Evolutionary conservation across 2,888 invertebrate species (phyloP), one percentile per base, ranked within the genome.

Genomic region (Electrophaes corylata): DNA sequence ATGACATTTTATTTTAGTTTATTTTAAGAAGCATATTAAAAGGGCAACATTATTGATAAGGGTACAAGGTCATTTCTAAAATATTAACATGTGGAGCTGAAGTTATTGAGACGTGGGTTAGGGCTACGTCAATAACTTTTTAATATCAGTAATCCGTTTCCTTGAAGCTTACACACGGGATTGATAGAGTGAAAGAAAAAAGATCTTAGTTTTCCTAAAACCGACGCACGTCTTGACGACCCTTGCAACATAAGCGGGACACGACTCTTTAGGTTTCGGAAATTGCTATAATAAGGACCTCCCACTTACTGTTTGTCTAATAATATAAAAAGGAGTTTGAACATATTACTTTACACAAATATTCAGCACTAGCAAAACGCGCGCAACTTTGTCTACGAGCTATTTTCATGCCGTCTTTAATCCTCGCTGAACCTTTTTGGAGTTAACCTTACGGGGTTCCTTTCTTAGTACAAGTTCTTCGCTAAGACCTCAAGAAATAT

Each of bases 41-140:
- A 23, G 11, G 35, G 35, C 8, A 8, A 6, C 10, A 39, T 11
- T n/a, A n/a, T n/a, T n/a, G n/a, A n/a, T 41, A 57, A 58, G 57
- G 56, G 57, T 57, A 40, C 63, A 60, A 64, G 61, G 61, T 52
- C 18, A 37, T 16, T 51, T 56, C 52, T 56, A 58, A 57, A 56
- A 62, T 44, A 51, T 53, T 56, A 60, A 60, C 61, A 54, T 61
- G 60, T 49, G 44, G 33, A 57, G 35, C 44, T 53, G 52, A 39
- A 48, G 56, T 58, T 62, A 55, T 60, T 51, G 61, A 57, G 48
- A 57, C 48, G 37, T 55, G 53, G 64, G 57, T 57, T 45, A 55
- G 59, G 60, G 59, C 60, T 61, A 57, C 46, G 57, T 49, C 63
- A 64, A 65, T 61, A 65, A 57, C 55, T 64, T 65, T 56, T 51